Percentiles rank a stretch among this genome's conserved stretches.
Conservation (phyloP, 2,797 vertebrate genomes). For the Sebastes taczanowskii region DNA sequence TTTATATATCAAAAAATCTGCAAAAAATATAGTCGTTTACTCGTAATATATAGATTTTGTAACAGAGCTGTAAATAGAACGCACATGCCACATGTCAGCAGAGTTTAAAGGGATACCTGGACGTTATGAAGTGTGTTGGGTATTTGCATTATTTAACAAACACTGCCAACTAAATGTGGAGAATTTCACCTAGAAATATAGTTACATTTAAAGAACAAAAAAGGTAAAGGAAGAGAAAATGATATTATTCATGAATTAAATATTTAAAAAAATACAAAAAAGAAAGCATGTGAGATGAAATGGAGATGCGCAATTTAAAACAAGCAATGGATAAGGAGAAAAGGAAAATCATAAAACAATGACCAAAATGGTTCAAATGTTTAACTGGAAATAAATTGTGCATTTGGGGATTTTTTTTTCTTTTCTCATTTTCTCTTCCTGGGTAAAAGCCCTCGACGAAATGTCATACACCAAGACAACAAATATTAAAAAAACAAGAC, state of each 20-base stretch:
- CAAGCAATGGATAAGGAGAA: not conserved
- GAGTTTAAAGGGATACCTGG: slow-evolving; percentile 9
- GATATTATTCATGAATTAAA: not conserved
- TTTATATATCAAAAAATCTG: slow-evolving; percentile 62
- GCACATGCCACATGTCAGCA: slow-evolving; percentile 40
- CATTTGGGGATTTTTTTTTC: not conserved
- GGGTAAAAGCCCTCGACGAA: not conserved
- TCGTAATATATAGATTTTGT: slow-evolving; percentile 50
- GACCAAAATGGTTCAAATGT: not conserved
- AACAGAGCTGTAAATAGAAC: slow-evolving; percentile 47
- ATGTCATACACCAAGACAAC: not conserved
- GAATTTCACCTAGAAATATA: not conserved
- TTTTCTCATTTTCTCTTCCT: not conserved
- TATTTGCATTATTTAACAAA: not conserved
- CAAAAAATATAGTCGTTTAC: slow-evolving; percentile 67
- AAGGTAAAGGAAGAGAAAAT: not conserved
- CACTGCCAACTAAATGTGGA: not conserved
- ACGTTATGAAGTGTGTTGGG: not conserved
- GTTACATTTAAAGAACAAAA: not conserved
- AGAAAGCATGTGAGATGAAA: not conserved
- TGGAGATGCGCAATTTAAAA: not conserved
- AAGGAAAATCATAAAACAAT: not conserved
- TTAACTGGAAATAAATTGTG: not conserved
- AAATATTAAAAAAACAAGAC: not conserved
- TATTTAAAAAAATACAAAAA: not conserved